Base-by-base conservation (phyloP, 2,797 vertebrate species). In the Cossypha niveicapilla region DNA sequence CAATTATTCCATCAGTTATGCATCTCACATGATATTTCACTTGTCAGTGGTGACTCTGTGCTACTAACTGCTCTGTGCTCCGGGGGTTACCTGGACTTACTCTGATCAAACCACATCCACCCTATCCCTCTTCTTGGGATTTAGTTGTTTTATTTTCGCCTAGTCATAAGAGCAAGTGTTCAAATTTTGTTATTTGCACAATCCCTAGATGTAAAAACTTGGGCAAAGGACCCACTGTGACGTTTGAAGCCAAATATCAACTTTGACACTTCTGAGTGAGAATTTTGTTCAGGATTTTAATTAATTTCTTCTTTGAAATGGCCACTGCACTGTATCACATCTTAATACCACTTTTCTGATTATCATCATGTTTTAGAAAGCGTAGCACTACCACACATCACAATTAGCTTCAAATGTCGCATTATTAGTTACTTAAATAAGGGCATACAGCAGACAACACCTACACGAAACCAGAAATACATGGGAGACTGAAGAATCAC, bases 381-480 rank as follows among this genome's bases (percentile, higher is more conserved):
- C 0, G 5, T 57, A 74, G 27, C 14, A 3, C 50, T 73, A 47
- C 62, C 41, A 47, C n/a, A 58, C 23, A 35, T 42, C 35, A 80
- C 63, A 89, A 67, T 83, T 82, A 80, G 86, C 77, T 92, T 93
- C 34, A 37, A 72, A 91, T 57, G 34, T 51, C 50, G 47, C 53
- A 23, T 42, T 79, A 39, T 84, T 89, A 41, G 67, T 86, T 92
- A 42, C 88, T 96, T 95, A 76, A 86, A 41, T 25, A 96, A 68
- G 82, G 62, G 35, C 80, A 58, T 19, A 32, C 15, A 62, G 47
- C 32, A 70, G 18, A 42, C 34, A 74, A 71, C 86, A 66, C 50
- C 35, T 66, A n/a, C 23, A 44, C 5, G 13, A 67, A 66, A 24
- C 61, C 42, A 82, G 28, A 21, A 85, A 47, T 34, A 45, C 2